Percentiles rank a stretch among this genome's conserved stretches.
phyloP scores from a whole-genome alignment of 2,797 vertebrate species.

The Pristis pectinata region DNA sequence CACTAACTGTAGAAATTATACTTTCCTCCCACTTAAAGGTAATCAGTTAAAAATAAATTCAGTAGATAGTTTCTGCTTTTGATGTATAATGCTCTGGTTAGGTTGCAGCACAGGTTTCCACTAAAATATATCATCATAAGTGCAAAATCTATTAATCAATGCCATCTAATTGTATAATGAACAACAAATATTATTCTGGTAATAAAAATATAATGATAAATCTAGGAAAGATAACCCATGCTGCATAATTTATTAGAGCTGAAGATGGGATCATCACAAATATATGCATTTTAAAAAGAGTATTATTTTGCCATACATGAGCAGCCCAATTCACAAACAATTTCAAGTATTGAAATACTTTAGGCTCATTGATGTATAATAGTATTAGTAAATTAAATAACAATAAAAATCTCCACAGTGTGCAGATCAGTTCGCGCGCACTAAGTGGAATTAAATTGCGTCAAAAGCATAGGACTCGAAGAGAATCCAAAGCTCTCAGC shows the following conservation, averaged over 20 bases:
- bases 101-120: neutral
- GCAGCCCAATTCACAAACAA: neutral
- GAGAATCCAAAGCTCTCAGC: neutral
- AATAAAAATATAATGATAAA: neutral
- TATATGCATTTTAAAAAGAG: neutral
- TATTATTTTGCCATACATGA: neutral
- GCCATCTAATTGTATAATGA: neutral
- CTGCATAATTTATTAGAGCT: neutral
- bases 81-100: neutral
- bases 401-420: neutral
- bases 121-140: neutral
- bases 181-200: neutral
- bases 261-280: neutral
- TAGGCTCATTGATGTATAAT: neutral
- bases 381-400: neutral
- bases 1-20: neutral
- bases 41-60: neutral
- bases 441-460: neutral
- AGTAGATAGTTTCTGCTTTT: neutral
- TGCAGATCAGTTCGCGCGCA: neutral
- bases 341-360: neutral
- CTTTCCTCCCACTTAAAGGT: neutral
- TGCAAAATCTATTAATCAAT: neutral
- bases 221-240: neutral
- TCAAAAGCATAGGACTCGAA: neutral